Evolutionary conservation across 2,113 vertebrate species (phyloP).

Genomic region (Penelope pileata): DNA sequence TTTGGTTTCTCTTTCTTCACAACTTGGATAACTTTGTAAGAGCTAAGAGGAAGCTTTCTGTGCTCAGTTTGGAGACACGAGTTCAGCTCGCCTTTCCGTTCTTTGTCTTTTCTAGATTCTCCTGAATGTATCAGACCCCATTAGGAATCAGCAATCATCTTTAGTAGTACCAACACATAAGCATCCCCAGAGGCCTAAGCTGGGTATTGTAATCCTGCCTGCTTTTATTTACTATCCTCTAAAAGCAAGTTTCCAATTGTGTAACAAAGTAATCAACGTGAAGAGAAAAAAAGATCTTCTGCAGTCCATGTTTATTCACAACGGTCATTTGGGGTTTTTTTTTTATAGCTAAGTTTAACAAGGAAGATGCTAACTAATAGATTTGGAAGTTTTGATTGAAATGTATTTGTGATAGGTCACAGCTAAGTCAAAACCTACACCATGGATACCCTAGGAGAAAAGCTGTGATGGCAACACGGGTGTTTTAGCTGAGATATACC

Average conservation of each 20-base stretch:
- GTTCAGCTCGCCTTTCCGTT: background rate
- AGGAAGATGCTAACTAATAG: background rate
- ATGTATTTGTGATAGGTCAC: fast-evolving
- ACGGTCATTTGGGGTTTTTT: background rate
- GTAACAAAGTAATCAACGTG: background rate
- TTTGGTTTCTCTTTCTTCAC: background rate
- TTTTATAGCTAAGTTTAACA: background rate
- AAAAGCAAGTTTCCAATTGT: background rate
- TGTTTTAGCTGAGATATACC: too few relatives aligned
- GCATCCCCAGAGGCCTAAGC: background rate
- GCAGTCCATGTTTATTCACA: background rate
- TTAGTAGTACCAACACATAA: background rate
- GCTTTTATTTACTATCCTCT: background rate
- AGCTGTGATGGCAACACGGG: background rate
- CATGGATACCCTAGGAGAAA: background rate
- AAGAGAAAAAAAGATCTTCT: background rate
- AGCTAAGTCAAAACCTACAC: background rate
- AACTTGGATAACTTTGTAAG: background rate
- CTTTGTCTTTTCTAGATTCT: background rate
- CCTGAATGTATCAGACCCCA: background rate
- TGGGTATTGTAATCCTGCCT: background rate
- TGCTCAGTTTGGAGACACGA: fast-evolving
- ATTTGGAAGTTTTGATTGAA: background rate
- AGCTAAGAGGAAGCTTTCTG: background rate
- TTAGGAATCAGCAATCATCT: background rate